A percentile compares a stretch with the other conserved stretches of the same genome.
phyloP scores from a whole-genome alignment of 1,140 invertebrate genomes.

The Platyscapa corneri region DNA sequence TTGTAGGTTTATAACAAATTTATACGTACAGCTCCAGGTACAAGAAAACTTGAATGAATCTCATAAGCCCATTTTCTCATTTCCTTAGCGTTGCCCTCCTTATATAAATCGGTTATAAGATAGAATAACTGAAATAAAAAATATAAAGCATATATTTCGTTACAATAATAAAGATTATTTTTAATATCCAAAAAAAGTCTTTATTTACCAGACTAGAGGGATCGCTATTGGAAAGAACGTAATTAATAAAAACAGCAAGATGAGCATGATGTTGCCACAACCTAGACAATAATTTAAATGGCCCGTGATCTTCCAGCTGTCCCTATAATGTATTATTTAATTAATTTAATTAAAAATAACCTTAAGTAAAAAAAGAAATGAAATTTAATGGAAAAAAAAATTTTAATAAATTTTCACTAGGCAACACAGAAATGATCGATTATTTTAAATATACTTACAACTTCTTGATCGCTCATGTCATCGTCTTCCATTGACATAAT shows the following conservation, averaged over 20 bases:
- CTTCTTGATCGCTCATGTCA: constrained; percentile 89
- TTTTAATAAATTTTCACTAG: background rate
- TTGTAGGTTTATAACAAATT: too few relatives aligned
- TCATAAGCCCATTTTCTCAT: constrained; percentile 98
- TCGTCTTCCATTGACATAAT: constrained; percentile 97
- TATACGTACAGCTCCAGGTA: constrained; percentile 85
- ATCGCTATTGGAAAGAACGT: constrained; percentile 89
- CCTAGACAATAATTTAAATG: constrained; percentile 84
- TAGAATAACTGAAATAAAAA: constrained; percentile 86
- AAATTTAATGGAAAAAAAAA: background rate
- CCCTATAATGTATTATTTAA: constrained; percentile 69
- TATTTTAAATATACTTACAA: constrained; percentile 73
- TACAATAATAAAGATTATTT: background rate
- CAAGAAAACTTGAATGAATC: constrained; percentile 96
- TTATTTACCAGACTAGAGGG: constrained; percentile 83
- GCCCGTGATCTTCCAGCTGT: constrained; percentile 85
- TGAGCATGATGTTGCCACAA: constrained; percentile 86
- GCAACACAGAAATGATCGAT: background rate
- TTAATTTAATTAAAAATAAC: constrained; percentile 43
- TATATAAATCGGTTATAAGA: constrained; percentile 89
- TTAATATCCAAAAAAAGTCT: constrained; percentile 22
- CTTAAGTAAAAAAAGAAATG: background rate
- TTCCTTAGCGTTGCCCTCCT: constrained; percentile 89
- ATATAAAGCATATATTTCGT: background rate
- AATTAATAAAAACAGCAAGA: constrained; percentile 92